Percentiles rank a stretch among this genome's conserved stretches.
Conservation (phyloP, 2,113 vertebrate genomes). For the Piprites chloris region DNA sequence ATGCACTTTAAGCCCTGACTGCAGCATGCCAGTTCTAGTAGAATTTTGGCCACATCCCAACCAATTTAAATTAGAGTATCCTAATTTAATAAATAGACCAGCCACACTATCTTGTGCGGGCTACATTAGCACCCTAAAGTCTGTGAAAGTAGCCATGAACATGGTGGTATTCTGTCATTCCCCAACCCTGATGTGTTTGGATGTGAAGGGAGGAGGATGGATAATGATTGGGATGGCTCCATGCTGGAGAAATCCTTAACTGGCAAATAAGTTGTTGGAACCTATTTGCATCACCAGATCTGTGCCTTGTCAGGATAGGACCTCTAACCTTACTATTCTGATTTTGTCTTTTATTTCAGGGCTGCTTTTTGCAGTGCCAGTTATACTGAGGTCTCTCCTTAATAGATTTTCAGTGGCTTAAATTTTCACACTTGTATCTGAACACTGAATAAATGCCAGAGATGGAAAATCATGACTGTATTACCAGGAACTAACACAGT, state of each 20-base stretch:
- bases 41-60: slow-evolving; percentile 20
- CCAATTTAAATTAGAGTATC: background rate
- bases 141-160: background rate
- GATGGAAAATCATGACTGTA: background rate
- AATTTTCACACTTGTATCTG: background rate
- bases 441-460: background rate
- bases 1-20: slow-evolving; percentile 2
- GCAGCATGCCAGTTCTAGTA: slow-evolving; percentile 3
- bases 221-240: background rate
- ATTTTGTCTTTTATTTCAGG: background rate
- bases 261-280: background rate
- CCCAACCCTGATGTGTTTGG: background rate
- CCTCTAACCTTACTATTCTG: background rate
- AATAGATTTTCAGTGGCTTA: background rate
- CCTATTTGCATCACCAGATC: background rate
- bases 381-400: background rate
- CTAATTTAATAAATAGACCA: slow-evolving; percentile 37
- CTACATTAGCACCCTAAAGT: background rate
- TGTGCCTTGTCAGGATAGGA: background rate
- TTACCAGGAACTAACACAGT: background rate
- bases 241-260: background rate
- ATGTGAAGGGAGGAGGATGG: background rate
- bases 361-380: background rate
- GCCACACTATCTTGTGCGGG: background rate
- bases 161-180: background rate